A percentile compares a stretch with the other conserved stretches of the same genome.
Evolutionary conservation across 2,888 invertebrate species (phyloP).

Genomic region (Arrhopalites spinosus): DNA sequence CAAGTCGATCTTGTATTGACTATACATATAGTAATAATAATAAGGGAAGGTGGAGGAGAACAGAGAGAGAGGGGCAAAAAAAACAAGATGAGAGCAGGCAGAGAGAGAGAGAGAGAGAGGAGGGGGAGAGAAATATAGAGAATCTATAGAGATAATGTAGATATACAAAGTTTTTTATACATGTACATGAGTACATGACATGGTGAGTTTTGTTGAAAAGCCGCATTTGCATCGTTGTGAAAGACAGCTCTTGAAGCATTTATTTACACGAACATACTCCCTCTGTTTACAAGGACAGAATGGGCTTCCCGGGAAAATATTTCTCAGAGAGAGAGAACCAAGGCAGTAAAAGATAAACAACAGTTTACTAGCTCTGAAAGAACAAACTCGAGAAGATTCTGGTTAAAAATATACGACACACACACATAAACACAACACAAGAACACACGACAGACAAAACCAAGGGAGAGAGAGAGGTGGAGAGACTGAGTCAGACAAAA

Average conservation of each 20-base stretch:
- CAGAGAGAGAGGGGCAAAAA: background rate
- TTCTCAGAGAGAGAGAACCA: conserved; percentile 40
- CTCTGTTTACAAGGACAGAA: conserved; percentile 47
- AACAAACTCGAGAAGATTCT: conserved; percentile 27
- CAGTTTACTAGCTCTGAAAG: conserved; percentile 42
- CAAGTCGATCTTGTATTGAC: too few relatives aligned
- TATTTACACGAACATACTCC: conserved; percentile 49
- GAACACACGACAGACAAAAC: background rate
- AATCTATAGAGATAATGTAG: background rate
- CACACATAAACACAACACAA: background rate
- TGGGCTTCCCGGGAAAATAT: conserved; percentile 45
- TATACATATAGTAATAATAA: too few relatives aligned
- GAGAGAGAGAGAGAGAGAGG: background rate
- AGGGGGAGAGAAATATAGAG: background rate
- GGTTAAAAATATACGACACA: conserved; percentile 40
- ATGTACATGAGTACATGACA: conserved; percentile 3
- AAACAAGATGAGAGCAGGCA: background rate
- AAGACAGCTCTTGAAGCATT: conserved; percentile 43
- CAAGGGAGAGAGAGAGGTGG: background rate
- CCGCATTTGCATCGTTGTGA: conserved; percentile 44
- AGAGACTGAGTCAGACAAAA: background rate
- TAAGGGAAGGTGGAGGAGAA: background rate
- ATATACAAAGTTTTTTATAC: conserved; percentile 1
- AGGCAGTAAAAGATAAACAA: conserved; percentile 51
- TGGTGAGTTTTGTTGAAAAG: conserved; percentile 27